Base-by-base conservation (phyloP, 1,140 invertebrate genomes). In the Gonatopus flavifemur region DNA sequence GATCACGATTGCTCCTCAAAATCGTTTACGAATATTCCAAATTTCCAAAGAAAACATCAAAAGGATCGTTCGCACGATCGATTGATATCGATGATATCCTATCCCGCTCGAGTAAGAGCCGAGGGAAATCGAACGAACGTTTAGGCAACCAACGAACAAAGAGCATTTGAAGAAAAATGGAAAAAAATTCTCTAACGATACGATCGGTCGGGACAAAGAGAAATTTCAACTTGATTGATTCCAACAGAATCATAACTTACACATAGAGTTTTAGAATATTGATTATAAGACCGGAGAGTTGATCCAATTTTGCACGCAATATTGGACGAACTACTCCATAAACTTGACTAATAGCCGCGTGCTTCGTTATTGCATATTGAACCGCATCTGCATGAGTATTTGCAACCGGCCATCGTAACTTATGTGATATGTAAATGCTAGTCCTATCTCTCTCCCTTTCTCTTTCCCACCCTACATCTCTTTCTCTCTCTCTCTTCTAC, bases 381-480 rank as follows among this genome's bases (percentile, higher is more conserved):
- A 20, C 15, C 12, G 24, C 49, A 22, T 46, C 18, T 46, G 25
- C 28, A 22, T 38, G 8, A 15, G 13, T 18, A 19, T 28, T 28
- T 21, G 20, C 15, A 31, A 22, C 42, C 46, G 33, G 10, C 31
- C 8, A 35, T 47, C 28, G 16, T 52, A 52, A 52, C 24, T 39
- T 46, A 52, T 7, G 43, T 32, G 43, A 47, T 39, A 47, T 47
- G 49, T 15, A 52, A 52, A 52, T 21, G 49, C 37, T 6, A 20
- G 15, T 9, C 12, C 10, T 22, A 8, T 16, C 10, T 15, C 42
- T 51, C 25, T 35, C 36, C n/a, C n/a, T n/a, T n/a, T n/a, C n/a
- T n/a, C n/a, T n/a, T n/a, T n/a, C n/a, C n/a, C n/a, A n/a, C n/a
- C n/a, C n/a, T n/a, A n/a, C n/a, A n/a, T n/a, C n/a, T n/a, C n/a